Percentiles rank a stretch among this genome's conserved stretches.
phyloP scores from a whole-genome alignment of 2,888 invertebrate species.

The Philopedon plagiatum region DNA sequence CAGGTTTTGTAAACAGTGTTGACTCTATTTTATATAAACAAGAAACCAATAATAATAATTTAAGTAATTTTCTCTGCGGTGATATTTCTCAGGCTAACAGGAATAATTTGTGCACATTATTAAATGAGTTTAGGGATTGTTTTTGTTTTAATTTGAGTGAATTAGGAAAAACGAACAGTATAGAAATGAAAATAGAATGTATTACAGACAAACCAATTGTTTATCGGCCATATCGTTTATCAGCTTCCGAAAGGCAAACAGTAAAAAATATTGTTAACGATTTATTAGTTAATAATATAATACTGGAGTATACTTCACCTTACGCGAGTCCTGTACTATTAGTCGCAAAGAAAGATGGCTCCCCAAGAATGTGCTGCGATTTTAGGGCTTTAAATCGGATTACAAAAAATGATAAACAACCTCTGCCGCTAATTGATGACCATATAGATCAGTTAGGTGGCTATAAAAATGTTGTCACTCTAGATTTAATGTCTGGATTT shows the following conservation, averaged over 20 bases:
- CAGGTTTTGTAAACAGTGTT: neutral
- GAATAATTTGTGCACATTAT: neutral
- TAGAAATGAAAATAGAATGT: neutral
- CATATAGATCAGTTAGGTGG: too few species aligned
- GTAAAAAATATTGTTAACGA: neutral
- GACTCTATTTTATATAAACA: neutral
- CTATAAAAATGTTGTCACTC: too few species aligned
- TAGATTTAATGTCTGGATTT: too few species aligned
- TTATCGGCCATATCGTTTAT: conserved; percentile 1
- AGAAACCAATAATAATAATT: neutral
- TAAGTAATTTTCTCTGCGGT: neutral
- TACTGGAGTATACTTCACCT: too few species aligned
- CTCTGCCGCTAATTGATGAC: too few species aligned
- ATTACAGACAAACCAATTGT: conserved; percentile 8
- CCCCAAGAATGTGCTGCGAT: neutral
- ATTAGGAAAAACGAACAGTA: neutral
- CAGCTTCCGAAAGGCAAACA: neutral
- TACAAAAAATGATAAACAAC: too few species aligned
- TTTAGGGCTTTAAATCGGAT: neutral
- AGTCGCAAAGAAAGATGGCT: neutral
- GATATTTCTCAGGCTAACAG: neutral
- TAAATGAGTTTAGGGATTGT: neutral
- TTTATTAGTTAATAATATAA: neutral
- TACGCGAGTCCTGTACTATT: too few species aligned
- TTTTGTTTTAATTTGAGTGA: conserved; percentile 4